These are phyloP conservation scores for Arenaria interpres DNA, from an alignment of 2,113 vertebrate genomes.

Conservation along the genomic window DNA sequence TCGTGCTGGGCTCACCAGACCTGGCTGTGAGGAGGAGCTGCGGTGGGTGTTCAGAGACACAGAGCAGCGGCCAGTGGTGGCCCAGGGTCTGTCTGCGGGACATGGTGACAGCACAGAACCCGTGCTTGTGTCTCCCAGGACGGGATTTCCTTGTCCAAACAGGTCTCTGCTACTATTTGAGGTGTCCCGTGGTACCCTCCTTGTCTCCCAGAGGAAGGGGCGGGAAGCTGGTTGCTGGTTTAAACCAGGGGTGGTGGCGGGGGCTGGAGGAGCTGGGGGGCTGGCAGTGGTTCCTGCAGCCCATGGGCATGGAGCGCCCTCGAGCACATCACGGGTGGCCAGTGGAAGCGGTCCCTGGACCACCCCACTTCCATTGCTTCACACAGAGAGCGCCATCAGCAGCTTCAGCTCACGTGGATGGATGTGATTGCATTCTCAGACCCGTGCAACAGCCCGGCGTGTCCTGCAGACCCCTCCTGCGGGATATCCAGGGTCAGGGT, in stretches of 20 bases:
- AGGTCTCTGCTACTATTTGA: background rate
- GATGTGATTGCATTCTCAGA: background rate
- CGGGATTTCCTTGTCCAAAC: background rate
- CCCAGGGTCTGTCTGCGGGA: background rate
- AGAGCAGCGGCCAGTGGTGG: background rate
- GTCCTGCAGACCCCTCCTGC: background rate
- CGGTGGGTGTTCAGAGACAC: accelerated
- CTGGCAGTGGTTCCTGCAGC: background rate
- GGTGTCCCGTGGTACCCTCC: background rate
- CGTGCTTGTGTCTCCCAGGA: background rate
- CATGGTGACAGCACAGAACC: background rate
- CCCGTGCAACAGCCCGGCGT: background rate
- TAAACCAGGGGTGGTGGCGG: background rate
- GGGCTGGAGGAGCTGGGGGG: background rate
- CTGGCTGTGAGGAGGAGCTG: background rate
- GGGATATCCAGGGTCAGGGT: background rate
- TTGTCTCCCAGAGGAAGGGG: background rate
- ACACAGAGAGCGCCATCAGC: background rate
- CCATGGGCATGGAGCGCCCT: background rate
- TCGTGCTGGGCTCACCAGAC: background rate
- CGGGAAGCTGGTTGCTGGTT: background rate
- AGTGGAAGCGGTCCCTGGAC: background rate
- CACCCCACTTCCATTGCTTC: background rate
- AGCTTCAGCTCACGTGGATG: accelerated
- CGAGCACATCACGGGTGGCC: background rate